Base-by-base conservation (phyloP, 2,888 invertebrate genomes). In the Gastrophysa polygoni region DNA sequence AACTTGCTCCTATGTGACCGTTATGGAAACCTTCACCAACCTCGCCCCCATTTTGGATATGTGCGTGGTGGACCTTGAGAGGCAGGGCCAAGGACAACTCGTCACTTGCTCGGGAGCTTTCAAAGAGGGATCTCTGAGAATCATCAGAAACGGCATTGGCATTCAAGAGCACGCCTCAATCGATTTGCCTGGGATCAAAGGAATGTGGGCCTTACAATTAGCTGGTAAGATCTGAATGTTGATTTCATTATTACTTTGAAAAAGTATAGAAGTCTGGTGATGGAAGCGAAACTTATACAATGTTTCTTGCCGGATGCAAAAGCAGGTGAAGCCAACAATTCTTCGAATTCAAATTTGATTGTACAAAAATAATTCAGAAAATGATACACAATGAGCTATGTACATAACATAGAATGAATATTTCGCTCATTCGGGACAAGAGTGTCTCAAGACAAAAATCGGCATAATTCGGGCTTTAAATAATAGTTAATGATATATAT, bases 81-180 rank as follows among this genome's bases (percentile, higher is more conserved):
- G 95, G 14, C 97, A 97, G 80, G 98, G 98, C 0, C 98, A 99
- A 83, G 97, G 96, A 11, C 97, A 97, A 80, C 89, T 99, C 67
- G 96, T 99, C 46, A 99, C 99, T 0, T 99, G 98, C 78, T 98
- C 98, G 0, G 98, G 95, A 8, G 93, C 94, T 2, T 97, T 92
- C 80, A 99, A 98, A 82, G 98, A 98, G 84, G 99, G 99, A 0
- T 97, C 98, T 0, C 83, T 99, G 32, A 87, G 98, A 57, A 96
- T 99, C 64, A 98, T 99, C 68, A 88, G 98, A 69, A 99, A 98
- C 82, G 99, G 99, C 2, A 99, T 99, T 76, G 99, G 99, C 2
- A 98, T 98, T 64, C 96, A 98, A 72, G 98, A 98, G 81, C 95
- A 96, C 79, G 98, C 98, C 0, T 95, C 93, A 51, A 98, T 99